A percentile compares a stretch with the other conserved stretches of the same genome.
phyloP scores from a whole-genome alignment of 2,113 vertebrate genomes.

The Amia ocellicauda region DNA sequence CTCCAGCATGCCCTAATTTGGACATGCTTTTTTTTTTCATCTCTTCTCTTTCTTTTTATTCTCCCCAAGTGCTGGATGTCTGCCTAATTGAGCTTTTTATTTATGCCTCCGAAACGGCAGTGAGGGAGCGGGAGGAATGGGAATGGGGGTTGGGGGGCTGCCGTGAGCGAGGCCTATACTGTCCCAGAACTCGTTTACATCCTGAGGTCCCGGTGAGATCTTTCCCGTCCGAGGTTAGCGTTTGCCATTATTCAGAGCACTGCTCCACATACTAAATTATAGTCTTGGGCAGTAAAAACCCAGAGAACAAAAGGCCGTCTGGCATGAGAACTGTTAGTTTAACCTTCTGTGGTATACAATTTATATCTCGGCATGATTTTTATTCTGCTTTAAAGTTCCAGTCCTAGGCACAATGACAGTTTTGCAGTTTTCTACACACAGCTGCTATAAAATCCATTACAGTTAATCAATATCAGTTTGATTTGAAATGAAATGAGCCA shows the following conservation, averaged over 20 bases:
- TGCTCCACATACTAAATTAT: background rate
- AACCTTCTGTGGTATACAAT: constrained; percentile 4
- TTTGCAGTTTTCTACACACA: too few species aligned
- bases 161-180: constrained; percentile 15
- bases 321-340: background rate
- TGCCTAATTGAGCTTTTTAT: constrained; percentile 68
- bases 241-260: background rate
- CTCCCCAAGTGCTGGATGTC: constrained; percentile 45
- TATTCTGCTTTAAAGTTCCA: too few species aligned
- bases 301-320: background rate
- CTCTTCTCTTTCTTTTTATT: constrained; percentile 34
- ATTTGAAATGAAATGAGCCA: too few species aligned
- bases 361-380: too few species aligned
- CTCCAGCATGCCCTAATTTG: constrained; percentile 60
- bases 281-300: background rate
- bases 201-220: constrained; percentile 23
- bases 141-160: constrained; percentile 25
- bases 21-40: constrained; percentile 24
- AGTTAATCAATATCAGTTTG: too few species aligned
- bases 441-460: too few species aligned
- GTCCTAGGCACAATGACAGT: too few species aligned
- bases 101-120: constrained; percentile 60
- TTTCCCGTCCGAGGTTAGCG: background rate
- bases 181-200: constrained; percentile 24
- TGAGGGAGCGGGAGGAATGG: constrained; percentile 4